These are phyloP conservation scores for Caenorhabditis remanei DNA, from an alignment of 1,140 invertebrate genomes.

Conservation along the genomic window DNA sequence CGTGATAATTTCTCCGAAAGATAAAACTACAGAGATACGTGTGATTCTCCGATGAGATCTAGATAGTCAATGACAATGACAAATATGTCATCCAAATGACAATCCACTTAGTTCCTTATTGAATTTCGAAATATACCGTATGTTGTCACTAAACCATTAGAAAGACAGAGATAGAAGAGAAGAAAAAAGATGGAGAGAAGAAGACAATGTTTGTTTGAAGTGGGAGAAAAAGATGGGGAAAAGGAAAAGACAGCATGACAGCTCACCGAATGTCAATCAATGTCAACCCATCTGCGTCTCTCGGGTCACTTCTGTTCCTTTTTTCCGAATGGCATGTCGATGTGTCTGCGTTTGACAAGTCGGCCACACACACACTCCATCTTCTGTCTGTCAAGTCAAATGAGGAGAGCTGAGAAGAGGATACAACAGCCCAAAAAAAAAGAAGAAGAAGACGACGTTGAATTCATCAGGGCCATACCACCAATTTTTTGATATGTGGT, in stretches of 20 bases:
- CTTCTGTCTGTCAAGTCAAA: not conserved
- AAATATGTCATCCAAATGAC: conserved; percentile 3
- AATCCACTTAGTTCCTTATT: not conserved
- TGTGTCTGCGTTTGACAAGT: conserved; percentile 18
- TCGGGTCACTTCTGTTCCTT: conserved; percentile 22
- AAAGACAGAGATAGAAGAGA: conserved; percentile 9
- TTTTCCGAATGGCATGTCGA: conserved; percentile 20
- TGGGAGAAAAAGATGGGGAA: not conserved
- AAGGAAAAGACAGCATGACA: conserved; percentile 47
- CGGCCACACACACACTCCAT: not conserved
- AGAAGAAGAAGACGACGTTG: not conserved
- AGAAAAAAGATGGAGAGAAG: not conserved
- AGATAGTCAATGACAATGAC: not conserved
- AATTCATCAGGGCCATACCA: conserved; percentile 22
- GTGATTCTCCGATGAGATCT: not conserved
- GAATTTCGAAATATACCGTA: conserved; percentile 29
- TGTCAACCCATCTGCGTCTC: conserved; percentile 48
- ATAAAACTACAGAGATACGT: not conserved
- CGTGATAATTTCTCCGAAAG: not conserved
- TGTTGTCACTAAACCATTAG: conserved; percentile 32
- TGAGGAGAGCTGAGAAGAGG: not conserved
- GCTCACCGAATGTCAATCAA: conserved; percentile 55
- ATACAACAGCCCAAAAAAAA: not conserved
- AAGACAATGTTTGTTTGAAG: conserved; percentile 45
- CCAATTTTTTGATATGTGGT: conserved; percentile 46